These are phyloP conservation scores for Trichogramma evanescens DNA, from an alignment of 2,888 invertebrate species.

Conservation along the genomic window DNA sequence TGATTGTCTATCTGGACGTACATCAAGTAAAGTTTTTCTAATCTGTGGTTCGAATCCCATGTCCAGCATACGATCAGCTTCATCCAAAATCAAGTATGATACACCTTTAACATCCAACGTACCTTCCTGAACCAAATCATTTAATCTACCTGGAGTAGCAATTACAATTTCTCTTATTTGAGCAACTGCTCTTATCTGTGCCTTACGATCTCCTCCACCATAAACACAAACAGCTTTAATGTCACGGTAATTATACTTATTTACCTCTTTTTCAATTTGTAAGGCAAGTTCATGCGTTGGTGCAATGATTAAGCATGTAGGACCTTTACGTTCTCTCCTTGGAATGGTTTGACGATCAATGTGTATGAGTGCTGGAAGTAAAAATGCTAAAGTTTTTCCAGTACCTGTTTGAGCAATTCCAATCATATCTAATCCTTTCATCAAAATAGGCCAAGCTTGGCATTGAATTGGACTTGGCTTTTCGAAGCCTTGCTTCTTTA, in stretches of 20 bases:
- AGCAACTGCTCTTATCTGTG: constrained; percentile 68
- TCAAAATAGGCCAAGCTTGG: constrained; percentile 90
- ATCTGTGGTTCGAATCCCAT: constrained; percentile 88
- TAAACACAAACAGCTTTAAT: constrained; percentile 87
- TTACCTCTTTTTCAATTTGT: constrained; percentile 86
- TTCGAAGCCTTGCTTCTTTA: constrained; percentile 71
- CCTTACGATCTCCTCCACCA: constrained; percentile 77
- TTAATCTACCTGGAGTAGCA: constrained; percentile 88
- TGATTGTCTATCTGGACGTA: constrained; percentile 86
- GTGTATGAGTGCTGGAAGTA: constrained; percentile 88
- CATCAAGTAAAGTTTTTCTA: constrained; percentile 69
- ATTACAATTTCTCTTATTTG: constrained; percentile 90
- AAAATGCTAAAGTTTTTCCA: constrained; percentile 90
- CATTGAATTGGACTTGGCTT: constrained; percentile 87
- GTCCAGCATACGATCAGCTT: constrained; percentile 83
- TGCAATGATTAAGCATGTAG: constrained; percentile 81
- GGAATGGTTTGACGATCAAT: constrained; percentile 79
- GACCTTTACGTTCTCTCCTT: constrained; percentile 66
- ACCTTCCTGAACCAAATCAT: constrained; percentile 72
- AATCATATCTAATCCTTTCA: constrained; percentile 87
- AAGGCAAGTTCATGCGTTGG: constrained; percentile 89
- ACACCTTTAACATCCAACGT: constrained; percentile 67
- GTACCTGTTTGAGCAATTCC: constrained; percentile 95
- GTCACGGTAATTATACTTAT: constrained; percentile 80
- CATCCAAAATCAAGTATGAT: constrained; percentile 86